These are phyloP conservation scores for Neodontobutis hainanensis DNA, from an alignment of 2,113 vertebrate species.

Conservation along the genomic window DNA sequence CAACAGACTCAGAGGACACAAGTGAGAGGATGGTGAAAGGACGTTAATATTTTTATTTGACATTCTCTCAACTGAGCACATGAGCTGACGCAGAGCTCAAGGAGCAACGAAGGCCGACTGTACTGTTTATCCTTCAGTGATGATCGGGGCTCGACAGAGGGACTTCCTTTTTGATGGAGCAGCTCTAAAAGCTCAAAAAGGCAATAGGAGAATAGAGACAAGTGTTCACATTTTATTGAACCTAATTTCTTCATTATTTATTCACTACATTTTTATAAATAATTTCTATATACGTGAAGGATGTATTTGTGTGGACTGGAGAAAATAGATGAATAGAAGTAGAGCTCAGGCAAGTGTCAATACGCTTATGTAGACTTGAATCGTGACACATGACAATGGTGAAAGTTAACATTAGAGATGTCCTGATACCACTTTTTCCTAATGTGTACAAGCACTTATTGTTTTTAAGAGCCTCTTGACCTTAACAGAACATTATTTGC, in stretches of 20 bases:
- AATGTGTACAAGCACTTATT: too few relatives aligned
- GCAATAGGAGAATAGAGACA: constrained; percentile 68
- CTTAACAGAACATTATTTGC: too few relatives aligned
- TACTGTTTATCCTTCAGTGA: constrained; percentile 51
- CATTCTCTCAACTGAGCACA: constrained; percentile 66
- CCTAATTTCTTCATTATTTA: constrained; percentile 63
- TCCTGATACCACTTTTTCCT: too few relatives aligned
- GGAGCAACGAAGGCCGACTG: constrained; percentile 60
- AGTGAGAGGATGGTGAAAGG: constrained; percentile 25
- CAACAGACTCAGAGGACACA: constrained; percentile 31
- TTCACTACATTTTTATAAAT: constrained; percentile 52
- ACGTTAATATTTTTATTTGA: constrained; percentile 46
- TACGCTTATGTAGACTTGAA: constrained; percentile 28
- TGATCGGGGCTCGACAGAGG: constrained; percentile 67
- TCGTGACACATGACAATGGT: constrained; percentile 7
- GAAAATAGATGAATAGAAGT: constrained; percentile 35
- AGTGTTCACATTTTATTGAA: constrained; percentile 74
- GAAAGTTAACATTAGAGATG: constrained; percentile 4
- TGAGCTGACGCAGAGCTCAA: constrained; percentile 58
- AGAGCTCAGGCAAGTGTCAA: constrained; percentile 25
- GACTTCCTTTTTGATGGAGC: constrained; percentile 43
- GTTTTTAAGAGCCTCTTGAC: too few relatives aligned
- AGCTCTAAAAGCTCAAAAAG: constrained; percentile 34
- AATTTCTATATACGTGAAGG: constrained; percentile 52
- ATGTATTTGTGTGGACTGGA: constrained; percentile 34